A percentile compares a stretch with the other conserved stretches of the same genome.
phyloP scores from a whole-genome alignment of 2,113 vertebrate genomes.

The Ailurus styani region DNA sequence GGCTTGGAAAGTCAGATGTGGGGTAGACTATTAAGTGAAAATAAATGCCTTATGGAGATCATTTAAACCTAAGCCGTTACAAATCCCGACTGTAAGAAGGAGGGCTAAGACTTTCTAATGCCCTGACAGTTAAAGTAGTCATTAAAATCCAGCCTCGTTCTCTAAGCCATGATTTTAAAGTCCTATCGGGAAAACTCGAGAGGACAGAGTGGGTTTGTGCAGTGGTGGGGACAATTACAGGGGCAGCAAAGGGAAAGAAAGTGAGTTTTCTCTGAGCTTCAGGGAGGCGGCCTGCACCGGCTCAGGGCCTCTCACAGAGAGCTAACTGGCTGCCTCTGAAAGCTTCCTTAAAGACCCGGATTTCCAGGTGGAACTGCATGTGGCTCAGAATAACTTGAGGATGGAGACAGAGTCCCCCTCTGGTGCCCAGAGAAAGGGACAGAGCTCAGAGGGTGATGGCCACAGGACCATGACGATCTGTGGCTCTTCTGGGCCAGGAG shows the following conservation, averaged over 20 bases:
- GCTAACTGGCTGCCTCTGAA: not conserved
- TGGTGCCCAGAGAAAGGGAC: not conserved
- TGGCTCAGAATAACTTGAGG: not conserved
- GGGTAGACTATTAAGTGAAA: conserved; percentile 47
- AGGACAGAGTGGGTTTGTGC: not conserved
- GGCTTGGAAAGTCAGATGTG: conserved; percentile 29
- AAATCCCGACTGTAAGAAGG: conserved; percentile 41
- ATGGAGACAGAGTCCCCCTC: not conserved
- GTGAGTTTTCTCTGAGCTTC: not conserved
- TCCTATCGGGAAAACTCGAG: not conserved
- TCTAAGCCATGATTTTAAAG: conserved; percentile 29
- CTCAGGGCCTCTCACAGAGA: not conserved
- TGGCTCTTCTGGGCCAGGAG: not conserved
- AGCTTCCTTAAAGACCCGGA: not conserved
- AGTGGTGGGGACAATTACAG: not conserved
- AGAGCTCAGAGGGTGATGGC: fast-evolving
- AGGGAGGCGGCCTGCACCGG: not conserved
- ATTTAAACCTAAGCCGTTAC: conserved; percentile 50
- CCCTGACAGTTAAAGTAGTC: conserved; percentile 35
- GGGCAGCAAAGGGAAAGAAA: too few relatives aligned
- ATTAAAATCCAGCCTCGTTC: conserved; percentile 20
- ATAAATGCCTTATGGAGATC: conserved; percentile 60
- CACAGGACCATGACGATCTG: fast-evolving
- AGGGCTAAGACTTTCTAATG: conserved; percentile 37
- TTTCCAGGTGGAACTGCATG: not conserved